Evolutionary conservation across 2,888 invertebrate genomes (phyloP).

Genomic region (Odontothrips loti): DNA sequence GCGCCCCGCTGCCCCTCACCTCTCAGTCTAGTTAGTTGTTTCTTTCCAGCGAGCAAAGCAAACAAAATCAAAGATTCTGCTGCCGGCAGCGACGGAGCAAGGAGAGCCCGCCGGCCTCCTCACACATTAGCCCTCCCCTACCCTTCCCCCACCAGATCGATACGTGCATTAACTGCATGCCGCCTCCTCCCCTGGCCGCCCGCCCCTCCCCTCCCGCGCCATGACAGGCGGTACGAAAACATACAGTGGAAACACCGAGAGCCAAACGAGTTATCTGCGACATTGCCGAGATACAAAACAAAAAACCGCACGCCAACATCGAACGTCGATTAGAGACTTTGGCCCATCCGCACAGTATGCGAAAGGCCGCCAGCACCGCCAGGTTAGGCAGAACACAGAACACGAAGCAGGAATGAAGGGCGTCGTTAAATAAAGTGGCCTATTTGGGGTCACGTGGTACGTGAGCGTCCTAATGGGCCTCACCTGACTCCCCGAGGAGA

Average conservation of each 20-base stretch:
- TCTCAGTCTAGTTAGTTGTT: background rate
- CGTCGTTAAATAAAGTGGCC: too few species aligned
- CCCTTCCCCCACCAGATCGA: background rate
- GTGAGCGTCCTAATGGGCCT: too few species aligned
- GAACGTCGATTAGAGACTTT: too few species aligned
- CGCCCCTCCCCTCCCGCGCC: background rate
- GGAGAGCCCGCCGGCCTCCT: background rate
- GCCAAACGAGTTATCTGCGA: too few species aligned
- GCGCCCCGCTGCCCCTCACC: too few species aligned
- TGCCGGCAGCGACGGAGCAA: background rate
- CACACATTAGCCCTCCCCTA: background rate
- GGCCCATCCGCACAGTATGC: too few species aligned
- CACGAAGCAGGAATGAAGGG: too few species aligned
- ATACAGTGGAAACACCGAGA: too few species aligned
- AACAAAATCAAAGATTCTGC: constrained; percentile 19
- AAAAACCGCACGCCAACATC: background rate
- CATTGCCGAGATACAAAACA: background rate
- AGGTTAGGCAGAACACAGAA: too few species aligned
- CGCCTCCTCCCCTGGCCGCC: background rate
- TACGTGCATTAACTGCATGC: constrained; percentile 15
- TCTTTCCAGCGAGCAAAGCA: background rate
- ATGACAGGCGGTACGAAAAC: background rate
- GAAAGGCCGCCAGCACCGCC: too few species aligned
- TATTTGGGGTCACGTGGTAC: too few species aligned
- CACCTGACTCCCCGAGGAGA: too few species aligned